Base-by-base conservation (phyloP, 1,140 invertebrate species). In the Bombyx mandarina region DNA sequence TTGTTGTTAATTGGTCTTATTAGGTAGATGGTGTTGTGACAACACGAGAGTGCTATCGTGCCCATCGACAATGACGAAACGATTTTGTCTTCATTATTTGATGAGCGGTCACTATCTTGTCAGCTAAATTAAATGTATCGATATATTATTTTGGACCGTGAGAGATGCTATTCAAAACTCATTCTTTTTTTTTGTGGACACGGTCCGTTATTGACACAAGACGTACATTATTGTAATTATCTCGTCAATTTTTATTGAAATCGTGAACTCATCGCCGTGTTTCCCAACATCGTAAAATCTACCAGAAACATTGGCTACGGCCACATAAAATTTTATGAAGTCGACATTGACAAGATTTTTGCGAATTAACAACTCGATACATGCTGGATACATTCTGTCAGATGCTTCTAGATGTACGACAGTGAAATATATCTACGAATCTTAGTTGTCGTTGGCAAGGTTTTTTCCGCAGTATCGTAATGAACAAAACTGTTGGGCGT, bases 11-110 rank as follows among this genome's bases (percentile, higher is more conserved):
- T 86, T 86, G 82, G 82, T 73, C 80, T 86, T 83, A 86, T 86
- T 86, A 86, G 77, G 73, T 68, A 79, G 82, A 86, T 79, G 73
- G 77, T 86, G 83, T 86, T 86, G 83, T 87, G 83, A 87, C 83
- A 87, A 85, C 72, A 75, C 67, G 73, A 82, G 77, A 85, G 83
- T 84, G 82, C 78, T 87, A 87, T 87, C 83, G 82, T 86, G 82
- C 66, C 69, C 79, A 87, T 87, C 83, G 78, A 87, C 84, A 85
- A 85, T 85, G 84, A 87, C 84, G 84, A 87, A 87, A 87, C 83
- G 84, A 81, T 79, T 79, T 82, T 83, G 82, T 86, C 83, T 86
- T 87, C 77, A 84, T 86, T 82, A 83, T 85, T 77, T 84, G 84
- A 85, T 81, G 82, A 83, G 82, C 83, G 78, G 76, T 82, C 83